A percentile compares a stretch with the other conserved stretches of the same genome.
Evolutionary conservation across 2,797 vertebrate genomes (phyloP).

Genomic region (Diplodus sargus): DNA sequence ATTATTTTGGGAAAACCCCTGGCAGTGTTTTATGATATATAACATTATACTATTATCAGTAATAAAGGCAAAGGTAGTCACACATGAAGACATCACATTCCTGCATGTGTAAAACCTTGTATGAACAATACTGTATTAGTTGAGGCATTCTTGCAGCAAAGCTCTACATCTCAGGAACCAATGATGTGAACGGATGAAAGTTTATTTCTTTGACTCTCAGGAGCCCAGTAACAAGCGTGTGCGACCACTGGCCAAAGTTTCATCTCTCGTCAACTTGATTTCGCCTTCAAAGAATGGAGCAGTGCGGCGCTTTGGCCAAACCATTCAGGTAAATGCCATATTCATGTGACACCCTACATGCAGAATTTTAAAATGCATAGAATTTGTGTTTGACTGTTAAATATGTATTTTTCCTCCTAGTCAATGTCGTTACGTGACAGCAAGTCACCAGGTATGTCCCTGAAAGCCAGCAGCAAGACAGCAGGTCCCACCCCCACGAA

Average conservation of each 20-base stretch:
- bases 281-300: slow-evolving; percentile 97
- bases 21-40: not conserved
- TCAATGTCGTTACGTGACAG: slow-evolving; percentile 93
- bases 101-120: not conserved
- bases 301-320: slow-evolving; percentile 96
- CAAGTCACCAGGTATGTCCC: slow-evolving; percentile 90
- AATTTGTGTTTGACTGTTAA: slow-evolving; percentile 4
- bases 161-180: not conserved
- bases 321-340: slow-evolving; percentile 88
- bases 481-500: slow-evolving; percentile 92
- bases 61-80: not conserved
- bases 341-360: not conserved
- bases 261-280: slow-evolving; percentile 96
- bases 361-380: not conserved
- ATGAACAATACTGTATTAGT: not conserved
- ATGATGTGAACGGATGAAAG: not conserved
- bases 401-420: slow-evolving; percentile 67
- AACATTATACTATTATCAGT: not conserved
- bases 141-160: not conserved
- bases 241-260: slow-evolving; percentile 92
- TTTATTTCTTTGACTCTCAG: slow-evolving; percentile 74
- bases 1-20: no score
- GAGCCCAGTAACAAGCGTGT: slow-evolving; percentile 96
- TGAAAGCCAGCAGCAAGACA: slow-evolving; percentile 87
- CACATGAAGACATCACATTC: not conserved